Evolutionary conservation across 2,888 invertebrate genomes (phyloP), one percentile per base, ranked within the genome.

Genomic region (Syrphus vitripennis): DNA sequence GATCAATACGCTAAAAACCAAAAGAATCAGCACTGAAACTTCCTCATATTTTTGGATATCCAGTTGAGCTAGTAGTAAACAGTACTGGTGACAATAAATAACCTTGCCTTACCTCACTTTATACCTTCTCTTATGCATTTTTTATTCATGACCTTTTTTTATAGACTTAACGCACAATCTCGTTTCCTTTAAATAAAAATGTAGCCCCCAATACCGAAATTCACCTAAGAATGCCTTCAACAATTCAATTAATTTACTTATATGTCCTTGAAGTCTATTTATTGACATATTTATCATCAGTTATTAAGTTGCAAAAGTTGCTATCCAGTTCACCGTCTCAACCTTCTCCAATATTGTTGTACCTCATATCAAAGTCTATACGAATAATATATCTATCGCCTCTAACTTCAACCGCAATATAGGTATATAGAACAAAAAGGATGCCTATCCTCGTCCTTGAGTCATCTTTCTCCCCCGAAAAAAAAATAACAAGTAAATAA

Each of bases 261-360:
- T 31, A 59, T 61, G 65, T 59, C 26, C 45, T 34, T 42, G 9
- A 70, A 63, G 57, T 78, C 40, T 37, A 55, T 83, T 83, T 65
- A 83, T 79, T 57, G 74, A 79, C 69, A 71, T 83, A 70, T 83
- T 79, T 83, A 79, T 79, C 79, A 83, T 70, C 83, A 79, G 83
- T 83, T 83, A 83, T 83, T 79, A 79, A 79, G 83, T 75, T 83
- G 70, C 70, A 70, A 67, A 79, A 79, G 69, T 79, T 67, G 79
- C 74, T 83, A 75, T 83, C n/a, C 72, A 74, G 78, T 61, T 83
- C 70, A 79, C 79, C 69, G 79, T 75, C 3, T 45, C 9, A 7
- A 7, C 9, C 79, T 57, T 74, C 74, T 55, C 10, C 10, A 16
- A 0, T 29, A 9, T 1, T 26, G 3, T n/a, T 29, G 31, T 79